Conservation (phyloP, 2,113 vertebrate genomes). For the Pedetes capensis region DNA sequence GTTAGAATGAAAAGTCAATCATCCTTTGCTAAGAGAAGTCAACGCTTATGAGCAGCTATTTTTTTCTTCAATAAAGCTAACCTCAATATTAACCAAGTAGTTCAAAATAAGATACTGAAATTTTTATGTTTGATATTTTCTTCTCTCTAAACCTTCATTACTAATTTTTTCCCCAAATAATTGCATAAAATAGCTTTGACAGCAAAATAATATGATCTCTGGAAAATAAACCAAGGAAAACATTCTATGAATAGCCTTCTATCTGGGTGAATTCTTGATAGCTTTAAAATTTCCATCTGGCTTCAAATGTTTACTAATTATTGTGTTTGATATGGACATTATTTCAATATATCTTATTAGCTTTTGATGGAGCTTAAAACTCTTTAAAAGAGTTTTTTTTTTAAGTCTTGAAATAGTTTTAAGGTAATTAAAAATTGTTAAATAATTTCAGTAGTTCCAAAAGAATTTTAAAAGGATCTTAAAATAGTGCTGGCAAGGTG, state of each 20-base stretch:
- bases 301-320: conserved; percentile 1
- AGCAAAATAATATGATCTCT: not conserved
- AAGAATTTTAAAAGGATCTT: not conserved
- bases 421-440: conserved; percentile 9
- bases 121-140: not conserved
- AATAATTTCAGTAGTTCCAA: not conserved
- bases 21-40: not conserved
- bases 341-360: not conserved
- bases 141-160: not conserved
- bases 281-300: not conserved
- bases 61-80: not conserved
- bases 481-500: not conserved
- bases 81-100: not conserved
- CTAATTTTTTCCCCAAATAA: not conserved
- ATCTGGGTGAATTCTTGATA: not conserved
- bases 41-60: not conserved
- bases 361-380: conserved; percentile 28
- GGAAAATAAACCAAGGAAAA: not conserved
- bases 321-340: not conserved
- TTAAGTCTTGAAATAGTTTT: not conserved
- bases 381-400: not conserved
- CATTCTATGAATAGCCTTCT: not conserved
- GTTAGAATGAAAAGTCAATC: not conserved
- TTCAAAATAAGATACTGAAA: not conserved
- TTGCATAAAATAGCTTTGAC: not conserved